Evolutionary conservation across 1,140 invertebrate genomes (phyloP), one percentile per base, ranked within the genome.

Genomic region (Agrypnia vestita): DNA sequence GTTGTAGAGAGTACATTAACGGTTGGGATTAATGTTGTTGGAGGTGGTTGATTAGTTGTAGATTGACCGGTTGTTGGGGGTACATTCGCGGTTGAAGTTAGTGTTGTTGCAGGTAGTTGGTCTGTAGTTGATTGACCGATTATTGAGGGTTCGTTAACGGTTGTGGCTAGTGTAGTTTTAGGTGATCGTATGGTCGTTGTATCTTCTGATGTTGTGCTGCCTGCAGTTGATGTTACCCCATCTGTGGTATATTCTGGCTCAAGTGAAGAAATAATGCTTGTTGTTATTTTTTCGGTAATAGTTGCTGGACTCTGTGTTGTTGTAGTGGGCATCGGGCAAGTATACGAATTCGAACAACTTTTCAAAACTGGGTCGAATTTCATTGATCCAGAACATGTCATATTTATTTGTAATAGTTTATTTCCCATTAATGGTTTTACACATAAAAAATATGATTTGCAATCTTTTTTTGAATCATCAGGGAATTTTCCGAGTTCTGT

Each of bases 301-400:
- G 1, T 51, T 51, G 49, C 3, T 51, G 49, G n/a, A 4, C n/a
- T 51, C 11, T 51, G 1, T 51, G 49, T 51, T 51, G 61, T 64
- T 43, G 61, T 15, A 3, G 19, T 64, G 19, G n/a, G 19, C 12
- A 0, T 11, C 15, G 67, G 46, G 21, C 67, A 71, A 8, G n/a
- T 44, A 15, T 71, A 71, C 8, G 67, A 19, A 47, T 46, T 11
- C 10, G 67, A 47, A 35, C 67, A 71, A 13, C n/a, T 9, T 49
- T 71, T 35, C 10, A 49, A 19, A 47, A 17, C 10, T 71, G 67
- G 67, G 17, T 71, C 46, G 21, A 71, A 71, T 17, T 15, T 47
- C 8, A 3, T 71, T 3, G 8, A 17, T 71, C 15, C 46, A 11
- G 43, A 15, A 19, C 67, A 71, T 6, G 13, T 47, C 43, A 71